A percentile compares a stretch with the other conserved stretches of the same genome.
These are phyloP conservation scores for Steinernema feltiae DNA, from an alignment of 1,140 invertebrate species.

Conservation along the genomic window DNA sequence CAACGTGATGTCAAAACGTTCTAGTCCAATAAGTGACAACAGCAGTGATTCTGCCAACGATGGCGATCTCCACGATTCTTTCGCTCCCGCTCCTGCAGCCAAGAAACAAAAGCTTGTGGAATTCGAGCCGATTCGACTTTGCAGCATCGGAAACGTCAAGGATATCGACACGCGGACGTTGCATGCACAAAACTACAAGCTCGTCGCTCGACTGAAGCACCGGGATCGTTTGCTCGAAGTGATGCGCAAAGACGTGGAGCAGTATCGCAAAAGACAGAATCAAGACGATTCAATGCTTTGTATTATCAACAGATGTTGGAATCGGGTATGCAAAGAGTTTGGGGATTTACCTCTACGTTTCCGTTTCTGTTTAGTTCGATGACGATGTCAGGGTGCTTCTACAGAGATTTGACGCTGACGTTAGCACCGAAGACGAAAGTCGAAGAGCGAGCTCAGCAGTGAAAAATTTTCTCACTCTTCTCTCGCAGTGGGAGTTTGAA, in stretches of 20 bases:
- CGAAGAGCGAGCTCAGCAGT: conserved; percentile 79
- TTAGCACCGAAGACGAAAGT: conserved; percentile 87
- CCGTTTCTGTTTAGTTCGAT: conserved; percentile 65
- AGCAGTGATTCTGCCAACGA: conserved; percentile 13
- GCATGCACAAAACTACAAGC: conserved; percentile 25
- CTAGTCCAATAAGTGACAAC: neutral
- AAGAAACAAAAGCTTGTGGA: conserved; percentile 23
- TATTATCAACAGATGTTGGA: conserved; percentile 97
- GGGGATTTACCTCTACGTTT: neutral
- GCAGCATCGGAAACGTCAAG: conserved; percentile 21
- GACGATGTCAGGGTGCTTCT: conserved; percentile 88
- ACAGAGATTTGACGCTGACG: conserved; percentile 92
- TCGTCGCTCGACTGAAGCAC: conserved; percentile 72
- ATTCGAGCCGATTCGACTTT: conserved; percentile 34
- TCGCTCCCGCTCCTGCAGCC: neutral
- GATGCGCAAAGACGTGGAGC: conserved; percentile 82
- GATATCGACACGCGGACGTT: conserved; percentile 23
- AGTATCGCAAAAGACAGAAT: conserved; percentile 88
- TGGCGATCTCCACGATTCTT: neutral
- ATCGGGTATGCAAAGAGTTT: conserved; percentile 55
- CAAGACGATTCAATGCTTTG: conserved; percentile 95
- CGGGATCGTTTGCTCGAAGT: conserved; percentile 80
- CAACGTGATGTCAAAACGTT: conserved; percentile 23
- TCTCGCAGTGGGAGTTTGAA: conserved; percentile 97
- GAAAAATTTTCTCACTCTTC: conserved; percentile 85